These are phyloP conservation scores for Hyppa rectilinea DNA, from an alignment of 2,888 invertebrate genomes.

Conservation along the genomic window DNA sequence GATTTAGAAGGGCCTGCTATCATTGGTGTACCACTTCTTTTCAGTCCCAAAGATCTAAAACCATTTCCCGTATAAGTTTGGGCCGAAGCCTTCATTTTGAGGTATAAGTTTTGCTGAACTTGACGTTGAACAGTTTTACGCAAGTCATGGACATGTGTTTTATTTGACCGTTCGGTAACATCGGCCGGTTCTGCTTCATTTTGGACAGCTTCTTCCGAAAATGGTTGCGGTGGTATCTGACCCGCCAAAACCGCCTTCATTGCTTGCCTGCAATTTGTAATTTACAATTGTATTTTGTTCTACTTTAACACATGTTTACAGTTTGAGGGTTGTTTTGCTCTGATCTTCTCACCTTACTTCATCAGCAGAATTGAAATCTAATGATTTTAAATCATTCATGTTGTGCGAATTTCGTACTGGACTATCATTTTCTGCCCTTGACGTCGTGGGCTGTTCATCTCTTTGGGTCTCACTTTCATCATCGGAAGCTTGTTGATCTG, in stretches of 20 bases:
- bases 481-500: conserved; percentile 9
- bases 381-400: conserved; percentile 67
- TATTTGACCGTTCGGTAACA: conserved; percentile 9
- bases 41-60: conserved; percentile 13
- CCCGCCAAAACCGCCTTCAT: conserved; percentile 69
- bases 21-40: conserved; percentile 61
- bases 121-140: conserved; percentile 14
- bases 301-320: neutral
- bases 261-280: conserved; percentile 73
- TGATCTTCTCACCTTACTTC: conserved; percentile 74
- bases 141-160: neutral
- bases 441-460: conserved; percentile 53
- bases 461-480: conserved; percentile 12
- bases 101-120: conserved; percentile 26
- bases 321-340: neutral
- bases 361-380: conserved; percentile 79
- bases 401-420: conserved; percentile 47
- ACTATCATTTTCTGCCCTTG: conserved; percentile 21
- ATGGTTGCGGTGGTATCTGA: conserved; percentile 37
- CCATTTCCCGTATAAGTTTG: neutral
- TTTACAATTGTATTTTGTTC: neutral
- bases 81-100: conserved; percentile 14
- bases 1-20: conserved; percentile 67
- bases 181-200: conserved; percentile 18
- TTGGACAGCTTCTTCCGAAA: conserved; percentile 22